These are phyloP conservation scores for Drosophila koepferae DNA, from an alignment of 2,888 invertebrate species.

Conservation along the genomic window DNA sequence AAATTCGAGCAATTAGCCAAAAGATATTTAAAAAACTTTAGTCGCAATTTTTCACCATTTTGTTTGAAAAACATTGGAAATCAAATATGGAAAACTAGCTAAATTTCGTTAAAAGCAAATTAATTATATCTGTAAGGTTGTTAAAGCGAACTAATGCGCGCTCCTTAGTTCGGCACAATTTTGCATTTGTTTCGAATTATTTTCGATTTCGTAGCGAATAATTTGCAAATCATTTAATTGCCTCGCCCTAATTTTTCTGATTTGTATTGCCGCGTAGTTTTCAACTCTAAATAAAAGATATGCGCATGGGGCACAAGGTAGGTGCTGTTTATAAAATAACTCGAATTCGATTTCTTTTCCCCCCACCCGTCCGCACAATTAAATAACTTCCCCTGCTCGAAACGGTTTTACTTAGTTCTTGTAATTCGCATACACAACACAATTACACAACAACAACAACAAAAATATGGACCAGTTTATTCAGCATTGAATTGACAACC, in stretches of 20 bases:
- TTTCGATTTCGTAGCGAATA: constrained; percentile 27
- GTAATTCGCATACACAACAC: constrained; percentile 44
- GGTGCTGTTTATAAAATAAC: constrained; percentile 69
- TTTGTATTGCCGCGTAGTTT: constrained; percentile 68
- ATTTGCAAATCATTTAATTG: constrained; percentile 38
- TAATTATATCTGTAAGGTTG: constrained; percentile 62
- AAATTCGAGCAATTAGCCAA: constrained; percentile 51
- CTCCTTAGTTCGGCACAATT: constrained; percentile 34
- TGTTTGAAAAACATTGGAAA: constrained; percentile 60
- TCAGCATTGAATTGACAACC: constrained; percentile 77
- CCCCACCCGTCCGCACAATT: neutral
- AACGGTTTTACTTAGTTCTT: constrained; percentile 53
- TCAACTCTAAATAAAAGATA: constrained; percentile 67
- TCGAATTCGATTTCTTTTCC: constrained; percentile 36
- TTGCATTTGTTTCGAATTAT: constrained; percentile 18
- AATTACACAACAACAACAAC: constrained; percentile 39
- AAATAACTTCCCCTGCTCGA: constrained; percentile 9
- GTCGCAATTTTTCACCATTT: constrained; percentile 47
- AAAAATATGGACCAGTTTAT: constrained; percentile 76
- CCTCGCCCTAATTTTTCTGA: constrained; percentile 4
- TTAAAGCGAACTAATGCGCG: constrained; percentile 29
- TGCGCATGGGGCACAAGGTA: constrained; percentile 78
- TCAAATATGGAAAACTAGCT: constrained; percentile 51
- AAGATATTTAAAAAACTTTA: constrained; percentile 41
- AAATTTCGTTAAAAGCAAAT: constrained; percentile 62